phyloP scores from a whole-genome alignment of 2,113 vertebrate genomes.

The Paratilapia polleni region DNA sequence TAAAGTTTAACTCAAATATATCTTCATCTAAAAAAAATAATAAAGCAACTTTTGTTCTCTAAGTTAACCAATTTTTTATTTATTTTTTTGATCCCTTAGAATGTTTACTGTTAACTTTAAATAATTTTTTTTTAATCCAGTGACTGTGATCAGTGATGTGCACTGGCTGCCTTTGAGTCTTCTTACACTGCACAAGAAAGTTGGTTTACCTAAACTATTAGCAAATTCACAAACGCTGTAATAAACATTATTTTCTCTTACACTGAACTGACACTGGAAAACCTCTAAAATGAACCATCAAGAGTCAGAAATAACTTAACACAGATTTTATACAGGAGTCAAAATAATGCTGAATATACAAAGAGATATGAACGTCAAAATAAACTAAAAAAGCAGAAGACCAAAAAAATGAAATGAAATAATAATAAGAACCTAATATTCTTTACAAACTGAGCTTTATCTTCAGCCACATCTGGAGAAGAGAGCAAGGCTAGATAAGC shows the following conservation, averaged over 20 bases:
- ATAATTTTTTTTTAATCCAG: too few relatives aligned
- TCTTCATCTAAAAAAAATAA: slow-evolving; percentile 22
- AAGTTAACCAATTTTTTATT: neutral
- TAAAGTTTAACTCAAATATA: slow-evolving; percentile 15
- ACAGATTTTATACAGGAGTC: neutral
- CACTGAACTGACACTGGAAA: neutral
- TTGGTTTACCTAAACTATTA: neutral
- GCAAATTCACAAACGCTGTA: neutral
- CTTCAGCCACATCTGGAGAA: neutral
- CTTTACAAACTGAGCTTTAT: neutral
- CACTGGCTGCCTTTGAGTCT: neutral
- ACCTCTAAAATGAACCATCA: neutral
- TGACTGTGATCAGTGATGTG: too few relatives aligned
- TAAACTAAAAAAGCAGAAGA: neutral
- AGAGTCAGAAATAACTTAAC: neutral
- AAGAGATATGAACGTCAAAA: neutral
- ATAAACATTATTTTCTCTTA: neutral
- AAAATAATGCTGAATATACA: neutral
- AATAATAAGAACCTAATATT: neutral
- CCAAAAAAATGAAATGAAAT: too few relatives aligned
- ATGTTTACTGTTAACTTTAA: neutral
- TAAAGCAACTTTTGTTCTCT: neutral
- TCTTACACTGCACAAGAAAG: neutral
- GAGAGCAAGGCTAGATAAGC: neutral
- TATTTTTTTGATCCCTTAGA: neutral